Conservation (phyloP, 2,113 vertebrate genomes). For the Anoura caudifer region DNA sequence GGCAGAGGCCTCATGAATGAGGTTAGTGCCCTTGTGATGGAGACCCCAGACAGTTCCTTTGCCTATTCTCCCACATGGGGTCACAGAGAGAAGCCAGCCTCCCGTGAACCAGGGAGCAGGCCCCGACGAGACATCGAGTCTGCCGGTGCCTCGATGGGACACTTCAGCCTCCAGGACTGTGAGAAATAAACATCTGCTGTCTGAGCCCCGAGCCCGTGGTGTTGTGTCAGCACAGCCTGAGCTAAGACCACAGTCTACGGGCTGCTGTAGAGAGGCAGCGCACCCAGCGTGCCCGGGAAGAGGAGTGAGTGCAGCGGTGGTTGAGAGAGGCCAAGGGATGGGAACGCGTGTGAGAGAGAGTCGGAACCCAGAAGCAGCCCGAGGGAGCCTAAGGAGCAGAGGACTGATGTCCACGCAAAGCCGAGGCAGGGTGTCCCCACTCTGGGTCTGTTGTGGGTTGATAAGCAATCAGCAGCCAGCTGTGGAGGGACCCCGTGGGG, state of each 20-base stretch:
- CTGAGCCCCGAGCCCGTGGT: neutral
- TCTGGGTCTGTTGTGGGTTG: neutral
- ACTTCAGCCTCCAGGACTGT: neutral
- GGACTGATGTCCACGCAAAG: accelerated
- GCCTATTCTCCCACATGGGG: neutral
- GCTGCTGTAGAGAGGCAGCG: neutral
- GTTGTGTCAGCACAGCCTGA: neutral
- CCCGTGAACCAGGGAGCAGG: neutral
- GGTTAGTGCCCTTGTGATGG: neutral
- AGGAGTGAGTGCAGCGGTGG: neutral
- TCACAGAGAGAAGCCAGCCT: neutral
- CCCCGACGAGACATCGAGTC: neutral
- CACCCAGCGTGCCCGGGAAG: neutral
- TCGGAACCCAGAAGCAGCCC: neutral
- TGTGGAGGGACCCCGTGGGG: neutral
- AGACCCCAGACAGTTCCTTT: neutral
- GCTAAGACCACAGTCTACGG: accelerated
- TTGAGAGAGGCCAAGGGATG: neutral
- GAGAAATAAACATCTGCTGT: neutral
- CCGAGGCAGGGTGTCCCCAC: neutral
- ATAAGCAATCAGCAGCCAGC: neutral
- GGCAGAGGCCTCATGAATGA: neutral
- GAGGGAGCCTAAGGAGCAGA: neutral
- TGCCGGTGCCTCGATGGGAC: neutral
- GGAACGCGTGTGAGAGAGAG: neutral